Evolutionary conservation across 2,113 vertebrate genomes (phyloP).

Genomic region (cat (Felis catus)): DNA sequence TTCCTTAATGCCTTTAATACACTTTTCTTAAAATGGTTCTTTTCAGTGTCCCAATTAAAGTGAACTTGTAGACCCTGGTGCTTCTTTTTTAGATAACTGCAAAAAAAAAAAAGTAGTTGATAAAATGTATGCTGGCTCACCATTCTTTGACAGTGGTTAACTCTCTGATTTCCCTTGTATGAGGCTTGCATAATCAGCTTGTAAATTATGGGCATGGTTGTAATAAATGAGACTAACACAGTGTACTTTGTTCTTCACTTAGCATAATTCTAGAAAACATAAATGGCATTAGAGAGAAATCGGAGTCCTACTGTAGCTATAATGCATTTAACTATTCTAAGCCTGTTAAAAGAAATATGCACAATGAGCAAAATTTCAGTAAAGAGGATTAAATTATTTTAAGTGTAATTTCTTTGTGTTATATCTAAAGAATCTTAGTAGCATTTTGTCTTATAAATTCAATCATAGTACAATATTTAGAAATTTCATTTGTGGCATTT

Average conservation of each 20-base stretch:
- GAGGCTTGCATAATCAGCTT: slow-evolving; percentile 80
- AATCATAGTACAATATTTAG: slow-evolving; percentile 79
- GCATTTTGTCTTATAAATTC: slow-evolving; percentile 80
- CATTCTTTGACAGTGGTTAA: slow-evolving; percentile 63
- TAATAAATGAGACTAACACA: slow-evolving; percentile 82
- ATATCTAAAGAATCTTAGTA: slow-evolving; percentile 69
- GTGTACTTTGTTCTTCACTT: slow-evolving; percentile 84
- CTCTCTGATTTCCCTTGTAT: slow-evolving; percentile 77
- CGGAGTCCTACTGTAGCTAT: slow-evolving; percentile 80
- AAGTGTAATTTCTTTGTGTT: slow-evolving; percentile 79
- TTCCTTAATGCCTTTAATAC: background rate
- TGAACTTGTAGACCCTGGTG: slow-evolving; percentile 36
- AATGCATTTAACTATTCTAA: slow-evolving; percentile 83
- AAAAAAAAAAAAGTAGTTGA: slow-evolving; percentile 14
- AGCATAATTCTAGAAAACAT: slow-evolving; percentile 84
- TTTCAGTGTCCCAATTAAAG: background rate
- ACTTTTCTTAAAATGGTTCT: background rate
- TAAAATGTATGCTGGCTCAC: slow-evolving; percentile 52
- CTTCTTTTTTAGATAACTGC: background rate
- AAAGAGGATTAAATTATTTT: slow-evolving; percentile 78
- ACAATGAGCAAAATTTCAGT: slow-evolving; percentile 79
- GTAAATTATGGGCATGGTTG: slow-evolving; percentile 81
- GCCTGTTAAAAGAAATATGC: slow-evolving; percentile 81
- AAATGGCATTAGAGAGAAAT: slow-evolving; percentile 85
- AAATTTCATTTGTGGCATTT: slow-evolving; percentile 83